phyloP scores from a whole-genome alignment of 2,888 invertebrate genomes.

The Plebejus anna region DNA sequence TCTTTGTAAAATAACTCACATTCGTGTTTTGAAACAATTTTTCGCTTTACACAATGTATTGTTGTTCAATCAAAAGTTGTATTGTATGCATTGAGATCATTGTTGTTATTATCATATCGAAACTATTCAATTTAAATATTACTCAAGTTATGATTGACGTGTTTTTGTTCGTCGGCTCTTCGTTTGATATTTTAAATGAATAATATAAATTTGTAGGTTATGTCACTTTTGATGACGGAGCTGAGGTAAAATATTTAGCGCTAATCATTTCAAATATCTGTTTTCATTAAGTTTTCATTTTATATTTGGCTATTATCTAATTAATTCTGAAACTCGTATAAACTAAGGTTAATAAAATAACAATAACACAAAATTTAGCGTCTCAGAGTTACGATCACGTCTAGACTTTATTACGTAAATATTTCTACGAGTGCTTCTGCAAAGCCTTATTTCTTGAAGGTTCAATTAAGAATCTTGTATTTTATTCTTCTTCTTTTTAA shows the following conservation, averaged over 20 bases:
- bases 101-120: slow-evolving; percentile 26
- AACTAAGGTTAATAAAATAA: slow-evolving; percentile 7
- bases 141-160: slow-evolving; percentile 27
- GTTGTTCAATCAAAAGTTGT: slow-evolving; percentile 27
- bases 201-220: slow-evolving; percentile 19
- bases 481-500: too few species aligned
- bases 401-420: not conserved
- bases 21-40: slow-evolving; percentile 34
- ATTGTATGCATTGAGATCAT: slow-evolving; percentile 27
- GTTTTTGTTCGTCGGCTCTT: slow-evolving; percentile 25
- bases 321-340: not conserved
- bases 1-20: slow-evolving; percentile 1
- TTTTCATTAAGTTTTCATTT: not conserved
- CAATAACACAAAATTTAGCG: not conserved
- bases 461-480: too few species aligned
- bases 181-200: slow-evolving; percentile 20
- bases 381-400: not conserved
- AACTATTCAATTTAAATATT: slow-evolving; percentile 28
- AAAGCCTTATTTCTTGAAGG: not conserved
- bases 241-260: not conserved
- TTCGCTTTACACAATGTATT: slow-evolving; percentile 21
- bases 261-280: not conserved
- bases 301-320: not conserved
- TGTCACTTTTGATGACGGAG: slow-evolving; percentile 11
- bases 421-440: not conserved